Evolutionary conservation across 2,888 invertebrate species (phyloP).

Genomic region (Leptura quadrifasciata): DNA sequence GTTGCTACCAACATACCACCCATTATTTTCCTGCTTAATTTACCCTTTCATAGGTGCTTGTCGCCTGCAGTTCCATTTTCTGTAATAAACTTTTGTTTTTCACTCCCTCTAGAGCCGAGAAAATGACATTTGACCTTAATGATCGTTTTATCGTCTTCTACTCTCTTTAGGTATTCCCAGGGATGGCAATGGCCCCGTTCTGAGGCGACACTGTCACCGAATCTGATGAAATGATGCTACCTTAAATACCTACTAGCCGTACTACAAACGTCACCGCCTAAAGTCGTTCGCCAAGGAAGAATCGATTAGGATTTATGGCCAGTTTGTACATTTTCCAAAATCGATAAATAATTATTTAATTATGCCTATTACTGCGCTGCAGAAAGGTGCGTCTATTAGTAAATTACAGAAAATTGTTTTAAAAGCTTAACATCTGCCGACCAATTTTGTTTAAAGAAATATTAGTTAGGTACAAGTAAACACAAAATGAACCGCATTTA

Average conservation of each 20-base stretch:
- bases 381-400: slow-evolving; percentile 1
- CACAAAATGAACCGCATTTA: too few species aligned
- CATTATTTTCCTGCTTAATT: background rate
- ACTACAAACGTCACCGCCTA: background rate
- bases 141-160: background rate
- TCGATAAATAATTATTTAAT: slow-evolving; percentile 31
- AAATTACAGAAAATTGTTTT: slow-evolving; percentile 18
- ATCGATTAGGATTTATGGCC: slow-evolving; percentile 17
- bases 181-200: background rate
- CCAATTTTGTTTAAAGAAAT: background rate
- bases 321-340: slow-evolving; percentile 8
- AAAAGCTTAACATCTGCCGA: slow-evolving; percentile 8
- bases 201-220: background rate
- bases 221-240: background rate
- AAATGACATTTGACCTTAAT: background rate
- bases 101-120: background rate
- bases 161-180: background rate
- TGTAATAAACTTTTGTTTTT: background rate
- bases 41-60: background rate
- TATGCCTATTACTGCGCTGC: background rate
- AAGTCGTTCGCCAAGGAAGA: background rate
- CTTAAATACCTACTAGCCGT: background rate
- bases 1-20: background rate
- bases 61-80: background rate
- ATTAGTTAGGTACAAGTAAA: too few species aligned